A percentile compares a stretch with the other conserved stretches of the same genome.
These are phyloP conservation scores for Lutjanus campechanus DNA, from an alignment of 2,797 vertebrate species.

Conservation along the genomic window DNA sequence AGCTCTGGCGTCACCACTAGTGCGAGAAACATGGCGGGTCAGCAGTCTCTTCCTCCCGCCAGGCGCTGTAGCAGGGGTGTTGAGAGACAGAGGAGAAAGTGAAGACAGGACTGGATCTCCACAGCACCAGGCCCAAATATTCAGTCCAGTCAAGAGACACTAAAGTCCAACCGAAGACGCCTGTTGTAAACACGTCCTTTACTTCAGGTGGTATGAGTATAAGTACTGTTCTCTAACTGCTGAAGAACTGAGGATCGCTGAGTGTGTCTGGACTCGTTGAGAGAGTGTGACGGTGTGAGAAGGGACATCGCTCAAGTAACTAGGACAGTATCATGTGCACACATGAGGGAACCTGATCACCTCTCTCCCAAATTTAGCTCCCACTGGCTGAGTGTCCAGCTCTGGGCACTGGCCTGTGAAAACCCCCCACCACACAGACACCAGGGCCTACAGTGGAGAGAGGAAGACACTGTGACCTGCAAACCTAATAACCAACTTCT, in stretches of 20 bases:
- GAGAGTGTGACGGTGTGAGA: constrained; percentile 63
- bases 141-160: constrained; percentile 39
- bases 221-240: constrained; percentile 15
- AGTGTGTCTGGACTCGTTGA: constrained; percentile 52
- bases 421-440: constrained; percentile 58
- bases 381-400: constrained; percentile 69
- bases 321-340: constrained; percentile 85
- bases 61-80: constrained; percentile 37
- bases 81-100: constrained; percentile 18
- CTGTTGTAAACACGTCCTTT: constrained; percentile 7
- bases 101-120: constrained; percentile 19
- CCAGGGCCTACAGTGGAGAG: constrained; percentile 22
- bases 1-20: constrained; percentile 95
- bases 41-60: constrained; percentile 69
- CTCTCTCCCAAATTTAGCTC: constrained; percentile 86
- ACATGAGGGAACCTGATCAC: constrained; percentile 85
- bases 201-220: constrained; percentile 5
- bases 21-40: constrained; percentile 93
- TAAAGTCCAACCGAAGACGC: constrained; percentile 1
- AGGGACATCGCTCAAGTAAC: constrained; percentile 79
- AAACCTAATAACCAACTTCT: constrained; percentile 42
- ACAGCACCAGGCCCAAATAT: constrained; percentile 34
- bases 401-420: constrained; percentile 63
- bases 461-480: constrained; percentile 38
- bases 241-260: constrained; percentile 28